These are phyloP conservation scores for Aurelia sp. DNA, from an alignment of 30 jellyfish, hydroid and myxozoan species.

Conservation along the genomic window DNA sequence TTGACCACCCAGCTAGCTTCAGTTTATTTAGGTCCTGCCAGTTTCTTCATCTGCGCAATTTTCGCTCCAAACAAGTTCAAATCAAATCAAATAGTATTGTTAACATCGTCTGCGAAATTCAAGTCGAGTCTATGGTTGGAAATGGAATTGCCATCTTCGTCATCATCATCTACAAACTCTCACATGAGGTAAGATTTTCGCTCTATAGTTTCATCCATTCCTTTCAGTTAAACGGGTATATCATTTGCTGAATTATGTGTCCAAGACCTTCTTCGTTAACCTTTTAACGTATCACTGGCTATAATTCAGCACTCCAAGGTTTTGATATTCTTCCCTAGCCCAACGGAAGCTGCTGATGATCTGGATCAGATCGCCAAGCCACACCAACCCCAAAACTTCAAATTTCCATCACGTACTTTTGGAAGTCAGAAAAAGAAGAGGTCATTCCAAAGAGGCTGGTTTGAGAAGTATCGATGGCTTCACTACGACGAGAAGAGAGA, in stretches of 20 bases:
- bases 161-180: no score
- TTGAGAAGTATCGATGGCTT: constrained; percentile 6
- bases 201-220: background rate
- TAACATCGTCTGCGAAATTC: background rate
- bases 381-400: constrained; percentile 27
- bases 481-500: constrained; percentile 23
- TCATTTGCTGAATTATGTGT: background rate
- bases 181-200: constrained; percentile 2
- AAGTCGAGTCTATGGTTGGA: background rate
- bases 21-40: background rate
- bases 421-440: constrained; percentile 5
- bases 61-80: constrained; percentile 8
- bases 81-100: no score
- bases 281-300: background rate
- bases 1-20: constrained; percentile 3
- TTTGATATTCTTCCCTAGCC: background rate
- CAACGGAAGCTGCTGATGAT: constrained; percentile 1
- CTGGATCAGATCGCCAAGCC: constrained; percentile 23
- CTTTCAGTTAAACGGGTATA: constrained; percentile 4
- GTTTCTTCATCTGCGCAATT: background rate
- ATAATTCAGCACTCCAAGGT: background rate
- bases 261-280: no score
- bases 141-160: background rate
- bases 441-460: constrained; percentile 6
- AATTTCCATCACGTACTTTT: constrained; percentile 28